A percentile compares a stretch with the other conserved stretches of the same genome.
phyloP scores from a whole-genome alignment of 2,797 vertebrate genomes.

The Otolemur crassicaudatus region DNA sequence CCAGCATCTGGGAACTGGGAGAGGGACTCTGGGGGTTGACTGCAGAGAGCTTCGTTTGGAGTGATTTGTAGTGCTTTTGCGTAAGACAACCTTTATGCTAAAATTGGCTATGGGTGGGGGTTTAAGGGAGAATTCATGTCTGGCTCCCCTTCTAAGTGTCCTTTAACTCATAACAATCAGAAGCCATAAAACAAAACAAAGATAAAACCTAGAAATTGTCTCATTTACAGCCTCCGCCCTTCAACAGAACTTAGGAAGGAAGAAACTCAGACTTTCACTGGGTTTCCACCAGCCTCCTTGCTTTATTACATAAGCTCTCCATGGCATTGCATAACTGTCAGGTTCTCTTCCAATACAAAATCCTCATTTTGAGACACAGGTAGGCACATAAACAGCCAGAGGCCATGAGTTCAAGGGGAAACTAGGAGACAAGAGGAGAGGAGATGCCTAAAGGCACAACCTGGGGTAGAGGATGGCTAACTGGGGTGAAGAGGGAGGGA shows the following conservation, averaged over 20 bases:
- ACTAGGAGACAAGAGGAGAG: not conserved
- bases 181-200: conserved; percentile 10
- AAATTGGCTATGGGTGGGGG: not conserved
- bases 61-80: not conserved
- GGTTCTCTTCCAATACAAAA: not conserved
- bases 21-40: not conserved
- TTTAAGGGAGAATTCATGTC: not conserved
- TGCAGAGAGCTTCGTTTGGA: not conserved
- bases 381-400: not conserved
- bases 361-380: not conserved
- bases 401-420: too few relatives aligned
- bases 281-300: not conserved
- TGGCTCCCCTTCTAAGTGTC: not conserved
- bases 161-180: conserved; percentile 13
- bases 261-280: not conserved
- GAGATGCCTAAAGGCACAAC: not conserved
- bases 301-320: too few relatives aligned
- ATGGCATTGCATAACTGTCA: not conserved
- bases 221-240: not conserved
- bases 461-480: too few relatives aligned
- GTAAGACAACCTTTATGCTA: not conserved
- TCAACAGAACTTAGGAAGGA: not conserved
- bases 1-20: not conserved
- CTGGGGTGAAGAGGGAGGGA: not conserved
- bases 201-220: not conserved